phyloP scores from a whole-genome alignment of 2,888 invertebrate genomes.

The Melieria picta region DNA sequence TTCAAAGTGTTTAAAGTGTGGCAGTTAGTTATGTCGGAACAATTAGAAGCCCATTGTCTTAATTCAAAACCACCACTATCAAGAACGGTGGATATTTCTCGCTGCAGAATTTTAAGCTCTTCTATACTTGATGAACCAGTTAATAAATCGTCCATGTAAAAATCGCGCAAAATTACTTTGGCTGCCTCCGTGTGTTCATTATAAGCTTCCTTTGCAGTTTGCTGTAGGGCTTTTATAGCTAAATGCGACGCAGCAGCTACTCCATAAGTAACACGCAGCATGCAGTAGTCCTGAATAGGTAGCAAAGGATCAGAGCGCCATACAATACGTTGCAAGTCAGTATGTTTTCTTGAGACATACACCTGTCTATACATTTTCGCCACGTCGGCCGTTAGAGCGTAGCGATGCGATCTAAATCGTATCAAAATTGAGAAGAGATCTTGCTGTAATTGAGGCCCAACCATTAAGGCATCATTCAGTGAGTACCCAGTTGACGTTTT shows the following conservation, averaged over 20 bases:
- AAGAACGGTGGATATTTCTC: background rate
- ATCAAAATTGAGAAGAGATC: conserved; percentile 14
- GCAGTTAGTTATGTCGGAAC: background rate
- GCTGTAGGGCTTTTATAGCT: too few relatives aligned
- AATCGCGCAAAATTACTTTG: background rate
- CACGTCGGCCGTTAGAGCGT: conserved; percentile 23
- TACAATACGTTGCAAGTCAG: too few relatives aligned
- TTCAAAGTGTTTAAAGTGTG: background rate
- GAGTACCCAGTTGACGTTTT: background rate
- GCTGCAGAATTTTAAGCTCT: background rate
- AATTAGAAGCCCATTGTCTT: background rate
- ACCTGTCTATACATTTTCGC: conserved; percentile 4
- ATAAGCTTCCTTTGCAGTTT: too few relatives aligned
- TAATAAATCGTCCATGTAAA: background rate
- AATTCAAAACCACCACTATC: conserved; percentile 2
- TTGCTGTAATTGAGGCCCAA: conserved; percentile 15
- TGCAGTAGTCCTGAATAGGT: too few relatives aligned
- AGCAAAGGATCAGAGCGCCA: too few relatives aligned
- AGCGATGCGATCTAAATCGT: conserved; percentile 22
- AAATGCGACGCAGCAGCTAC: too few relatives aligned
- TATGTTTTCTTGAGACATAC: background rate
- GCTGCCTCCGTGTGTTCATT: too few relatives aligned
- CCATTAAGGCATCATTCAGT: conserved; percentile 17
- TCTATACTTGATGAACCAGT: background rate
- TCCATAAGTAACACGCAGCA: too few relatives aligned